A percentile compares a stretch with the other conserved stretches of the same genome.
phyloP scores from a whole-genome alignment of 2,888 invertebrate species.

The Amitus sp. region DNA sequence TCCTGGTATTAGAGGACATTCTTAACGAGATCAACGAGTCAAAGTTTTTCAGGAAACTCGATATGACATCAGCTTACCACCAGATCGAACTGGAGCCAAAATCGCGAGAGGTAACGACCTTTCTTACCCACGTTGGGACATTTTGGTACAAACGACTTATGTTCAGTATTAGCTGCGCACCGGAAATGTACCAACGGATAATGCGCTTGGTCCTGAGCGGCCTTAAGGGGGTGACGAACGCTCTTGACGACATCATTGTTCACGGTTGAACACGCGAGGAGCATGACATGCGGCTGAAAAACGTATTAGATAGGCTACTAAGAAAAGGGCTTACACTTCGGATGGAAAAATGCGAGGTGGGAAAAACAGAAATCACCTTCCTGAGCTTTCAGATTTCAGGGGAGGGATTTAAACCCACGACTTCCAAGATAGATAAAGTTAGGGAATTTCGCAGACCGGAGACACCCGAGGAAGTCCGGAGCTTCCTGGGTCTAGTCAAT shows the following conservation, averaged over 20 bases:
- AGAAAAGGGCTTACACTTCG: conserved; percentile 36
- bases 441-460: conserved; percentile 14
- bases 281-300: conserved; percentile 48
- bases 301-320: conserved; percentile 13
- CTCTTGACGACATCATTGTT: conserved; percentile 58
- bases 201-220: conserved; percentile 4
- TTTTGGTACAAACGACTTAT: conserved; percentile 59
- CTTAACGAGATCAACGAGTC: conserved; percentile 30
- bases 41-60: conserved; percentile 41
- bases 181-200: conserved; percentile 59
- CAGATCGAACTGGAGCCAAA: conserved; percentile 53
- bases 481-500: conserved; percentile 30
- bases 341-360: conserved; percentile 30
- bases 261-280: conserved; percentile 46
- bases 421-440: conserved; percentile 20
- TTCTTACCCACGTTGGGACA: conserved; percentile 55
- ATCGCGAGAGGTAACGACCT: conserved; percentile 57
- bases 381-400: conserved; percentile 42
- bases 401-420: conserved; percentile 22
- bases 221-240: conserved; percentile 39
- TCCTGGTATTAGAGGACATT: conserved; percentile 24
- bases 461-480: conserved; percentile 21
- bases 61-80: conserved; percentile 57
- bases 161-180: conserved; percentile 62
- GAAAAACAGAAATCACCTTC: conserved; percentile 28